A percentile compares a stretch with the other conserved stretches of the same genome.
phyloP scores from a whole-genome alignment of 2,113 vertebrate species.

The Chlorocebus sabaeus region DNA sequence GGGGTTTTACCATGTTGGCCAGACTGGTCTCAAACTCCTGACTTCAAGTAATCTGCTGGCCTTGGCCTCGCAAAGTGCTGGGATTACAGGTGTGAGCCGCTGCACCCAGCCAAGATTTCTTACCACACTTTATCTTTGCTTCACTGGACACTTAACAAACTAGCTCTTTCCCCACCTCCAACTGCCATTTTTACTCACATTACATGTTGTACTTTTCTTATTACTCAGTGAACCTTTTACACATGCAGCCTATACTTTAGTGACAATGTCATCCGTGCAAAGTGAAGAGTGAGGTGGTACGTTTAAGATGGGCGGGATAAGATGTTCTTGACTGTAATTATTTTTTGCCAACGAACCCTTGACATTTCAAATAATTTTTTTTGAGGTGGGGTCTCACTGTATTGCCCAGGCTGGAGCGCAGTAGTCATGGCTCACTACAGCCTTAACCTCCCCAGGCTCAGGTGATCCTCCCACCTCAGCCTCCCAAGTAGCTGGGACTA shows the following conservation, averaged over 20 bases:
- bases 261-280: not conserved
- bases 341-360: not conserved
- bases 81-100: too few relatives aligned
- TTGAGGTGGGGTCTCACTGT: too few relatives aligned
- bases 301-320: not conserved
- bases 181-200: not conserved
- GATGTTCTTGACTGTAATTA: not conserved
- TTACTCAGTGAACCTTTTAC: not conserved
- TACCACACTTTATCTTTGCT: not conserved
- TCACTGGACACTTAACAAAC: rapidly evolving
- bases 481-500: too few relatives aligned
- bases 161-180: not conserved
- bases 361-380: not conserved
- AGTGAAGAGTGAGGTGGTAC: not conserved
- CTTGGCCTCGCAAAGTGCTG: too few relatives aligned
- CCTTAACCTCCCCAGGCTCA: too few relatives aligned
- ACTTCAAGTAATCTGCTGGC: too few relatives aligned
- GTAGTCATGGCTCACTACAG: too few relatives aligned
- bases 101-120: not conserved
- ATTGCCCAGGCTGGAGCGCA: too few relatives aligned
- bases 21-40: too few relatives aligned
- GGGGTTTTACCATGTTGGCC: too few relatives aligned
- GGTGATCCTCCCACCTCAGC: too few relatives aligned
- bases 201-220: not conserved
- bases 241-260: not conserved